phyloP scores from a whole-genome alignment of 1,140 invertebrate species.

The Hypsibius dujardini region DNA sequence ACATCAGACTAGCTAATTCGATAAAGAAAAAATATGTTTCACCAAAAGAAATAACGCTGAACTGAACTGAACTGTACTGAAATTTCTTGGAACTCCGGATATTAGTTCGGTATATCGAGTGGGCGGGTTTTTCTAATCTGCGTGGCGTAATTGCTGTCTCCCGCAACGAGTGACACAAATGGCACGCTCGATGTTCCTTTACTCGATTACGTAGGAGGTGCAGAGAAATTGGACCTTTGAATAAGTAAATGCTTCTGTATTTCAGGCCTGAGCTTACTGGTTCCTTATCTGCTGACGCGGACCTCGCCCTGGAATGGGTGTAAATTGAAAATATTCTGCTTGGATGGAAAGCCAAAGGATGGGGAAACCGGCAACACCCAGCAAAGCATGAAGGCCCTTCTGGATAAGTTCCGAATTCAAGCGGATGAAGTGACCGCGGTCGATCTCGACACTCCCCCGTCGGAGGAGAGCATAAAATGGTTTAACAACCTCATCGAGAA shows the following conservation, averaged over 20 bases:
- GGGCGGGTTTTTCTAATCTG: too few relatives aligned
- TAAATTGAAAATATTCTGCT: slow-evolving; percentile 70
- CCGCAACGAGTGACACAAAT: too few relatives aligned
- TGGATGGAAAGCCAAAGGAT: slow-evolving; percentile 75
- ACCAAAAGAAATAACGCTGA: too few relatives aligned
- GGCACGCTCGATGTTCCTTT: neutral
- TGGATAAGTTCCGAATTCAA: slow-evolving; percentile 89
- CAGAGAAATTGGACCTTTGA: neutral
- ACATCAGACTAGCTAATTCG: too few relatives aligned
- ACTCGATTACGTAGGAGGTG: neutral
- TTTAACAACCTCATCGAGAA: neutral
- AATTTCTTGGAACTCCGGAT: too few relatives aligned
- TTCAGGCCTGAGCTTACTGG: slow-evolving; percentile 42
- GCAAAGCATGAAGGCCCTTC: slow-evolving; percentile 64
- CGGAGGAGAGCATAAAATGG: neutral
- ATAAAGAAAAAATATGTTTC: too few relatives aligned
- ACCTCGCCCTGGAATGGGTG: slow-evolving; percentile 62
- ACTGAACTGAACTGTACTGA: too few relatives aligned
- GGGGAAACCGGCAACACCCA: slow-evolving; percentile 64
- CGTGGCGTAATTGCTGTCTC: too few relatives aligned
- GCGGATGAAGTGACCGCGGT: slow-evolving; percentile 62
- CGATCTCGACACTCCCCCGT: neutral
- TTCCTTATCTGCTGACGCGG: slow-evolving; percentile 71
- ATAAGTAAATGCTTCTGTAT: slow-evolving; percentile 19
- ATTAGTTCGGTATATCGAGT: too few relatives aligned